Evolutionary conservation across 2,113 vertebrate genomes (phyloP).

Genomic region (Antechinus flavipes): DNA sequence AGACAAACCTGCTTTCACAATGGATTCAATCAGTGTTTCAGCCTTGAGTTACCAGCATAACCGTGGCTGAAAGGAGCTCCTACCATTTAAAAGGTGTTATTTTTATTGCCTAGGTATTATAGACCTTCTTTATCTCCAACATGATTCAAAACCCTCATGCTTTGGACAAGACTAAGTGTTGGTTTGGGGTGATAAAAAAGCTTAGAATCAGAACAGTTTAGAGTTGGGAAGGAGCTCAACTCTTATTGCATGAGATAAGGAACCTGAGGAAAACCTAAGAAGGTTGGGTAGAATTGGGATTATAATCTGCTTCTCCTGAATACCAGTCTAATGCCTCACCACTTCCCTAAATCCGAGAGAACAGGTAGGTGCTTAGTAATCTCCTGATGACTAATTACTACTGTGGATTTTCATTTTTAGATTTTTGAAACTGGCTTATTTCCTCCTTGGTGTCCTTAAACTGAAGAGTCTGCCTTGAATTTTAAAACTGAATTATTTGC

Average conservation of each 20-base stretch:
- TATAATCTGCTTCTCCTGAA: not conserved
- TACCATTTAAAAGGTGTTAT: not conserved
- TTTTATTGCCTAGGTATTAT: not conserved
- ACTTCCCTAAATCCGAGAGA: not conserved
- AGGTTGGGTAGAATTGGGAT: not conserved
- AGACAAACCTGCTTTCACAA: not conserved
- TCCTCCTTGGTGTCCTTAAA: not conserved
- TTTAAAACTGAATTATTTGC: not conserved
- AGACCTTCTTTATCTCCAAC: not conserved
- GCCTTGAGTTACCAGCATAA: not conserved
- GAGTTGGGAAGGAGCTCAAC: conserved; percentile 19
- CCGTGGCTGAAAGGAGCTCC: not conserved
- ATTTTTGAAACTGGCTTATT: not conserved
- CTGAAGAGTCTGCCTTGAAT: not conserved
- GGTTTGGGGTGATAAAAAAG: conserved; percentile 7
- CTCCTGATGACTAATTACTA: not conserved
- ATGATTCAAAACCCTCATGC: not conserved
- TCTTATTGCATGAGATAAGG: not conserved
- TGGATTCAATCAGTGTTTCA: not conserved
- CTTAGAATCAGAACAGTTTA: conserved; percentile 43
- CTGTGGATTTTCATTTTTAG: not conserved
- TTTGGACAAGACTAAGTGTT: conserved; percentile 13
- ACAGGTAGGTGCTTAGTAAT: not conserved
- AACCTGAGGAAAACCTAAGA: not conserved
- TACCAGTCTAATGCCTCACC: not conserved